Conservation (phyloP, 1,140 invertebrate genomes). For the Pseudomyrmex flavicornis region DNA sequence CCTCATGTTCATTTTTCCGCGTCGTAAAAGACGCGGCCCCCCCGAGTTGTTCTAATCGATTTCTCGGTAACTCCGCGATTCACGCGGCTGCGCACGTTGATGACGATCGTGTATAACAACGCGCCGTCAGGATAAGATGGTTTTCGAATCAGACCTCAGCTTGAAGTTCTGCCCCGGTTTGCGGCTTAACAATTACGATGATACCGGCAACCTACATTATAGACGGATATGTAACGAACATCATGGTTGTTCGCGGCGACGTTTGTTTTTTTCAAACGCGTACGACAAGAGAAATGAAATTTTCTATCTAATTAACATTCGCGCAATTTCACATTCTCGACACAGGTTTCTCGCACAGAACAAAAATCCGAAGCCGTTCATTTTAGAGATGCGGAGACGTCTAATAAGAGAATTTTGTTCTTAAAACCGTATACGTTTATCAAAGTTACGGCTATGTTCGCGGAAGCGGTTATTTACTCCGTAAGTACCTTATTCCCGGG, state of each 20-base stretch:
- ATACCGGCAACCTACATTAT: constrained; percentile 75
- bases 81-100: constrained; percentile 52
- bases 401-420: neutral
- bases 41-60: constrained; percentile 34
- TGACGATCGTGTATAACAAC: constrained; percentile 39
- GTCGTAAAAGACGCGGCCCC: constrained; percentile 8
- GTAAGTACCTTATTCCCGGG: neutral
- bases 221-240: constrained; percentile 71
- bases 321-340: neutral
- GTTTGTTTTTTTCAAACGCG: constrained; percentile 30
- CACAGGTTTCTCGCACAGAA: neutral
- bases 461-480: too few species aligned
- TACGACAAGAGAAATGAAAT: neutral
- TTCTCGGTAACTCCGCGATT: constrained; percentile 26
- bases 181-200: constrained; percentile 74
- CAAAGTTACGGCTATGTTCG: too few species aligned
- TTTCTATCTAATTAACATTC: neutral
- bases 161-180: constrained; percentile 74
- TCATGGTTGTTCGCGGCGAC: neutral
- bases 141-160: constrained; percentile 62
- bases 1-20: constrained; percentile 15
- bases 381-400: neutral
- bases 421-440: too few species aligned
- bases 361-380: too few species aligned
- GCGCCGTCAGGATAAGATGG: constrained; percentile 55